phyloP scores from a whole-genome alignment of 2,888 invertebrate species.

The Blastobasis lacticolella region DNA sequence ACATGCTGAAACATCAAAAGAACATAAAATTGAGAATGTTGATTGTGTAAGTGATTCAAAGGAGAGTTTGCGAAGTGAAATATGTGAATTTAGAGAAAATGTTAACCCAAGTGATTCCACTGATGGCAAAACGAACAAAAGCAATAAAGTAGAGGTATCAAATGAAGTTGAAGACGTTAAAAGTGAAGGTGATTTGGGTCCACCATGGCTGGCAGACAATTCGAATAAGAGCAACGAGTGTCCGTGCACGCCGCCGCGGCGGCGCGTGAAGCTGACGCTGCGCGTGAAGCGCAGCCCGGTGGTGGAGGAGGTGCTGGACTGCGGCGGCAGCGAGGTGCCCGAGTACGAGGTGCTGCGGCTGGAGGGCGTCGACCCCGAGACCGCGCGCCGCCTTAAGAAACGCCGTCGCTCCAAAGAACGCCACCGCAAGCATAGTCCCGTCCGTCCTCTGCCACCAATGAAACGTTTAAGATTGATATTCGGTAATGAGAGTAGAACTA shows the following conservation, averaged over 20 bases:
- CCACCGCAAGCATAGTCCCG: constrained; percentile 66
- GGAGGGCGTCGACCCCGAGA: constrained; percentile 80
- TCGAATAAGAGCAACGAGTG: constrained; percentile 63
- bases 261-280: constrained; percentile 84
- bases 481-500: constrained; percentile 91
- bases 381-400: constrained; percentile 72
- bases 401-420: constrained; percentile 66
- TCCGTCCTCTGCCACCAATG: constrained; percentile 80
- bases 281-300: constrained; percentile 91
- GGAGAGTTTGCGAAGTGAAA: constrained; percentile 58
- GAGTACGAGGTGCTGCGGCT: constrained; percentile 90
- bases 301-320: constrained; percentile 87
- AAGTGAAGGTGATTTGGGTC: constrained; percentile 52
- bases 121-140: constrained; percentile 55
- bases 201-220: constrained; percentile 59
- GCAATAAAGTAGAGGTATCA: constrained; percentile 46
- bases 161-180: constrained; percentile 52
- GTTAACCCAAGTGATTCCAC: constrained; percentile 64
- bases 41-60: constrained; percentile 45
- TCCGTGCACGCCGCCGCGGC: constrained; percentile 75
- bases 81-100: constrained; percentile 68
- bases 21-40: constrained; percentile 39
- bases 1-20: constrained; percentile 15
- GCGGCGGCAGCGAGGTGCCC: constrained; percentile 76
- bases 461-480: constrained; percentile 90